Conservation (phyloP, 2,113 vertebrate genomes). For the Chaetodon auriga region DNA sequence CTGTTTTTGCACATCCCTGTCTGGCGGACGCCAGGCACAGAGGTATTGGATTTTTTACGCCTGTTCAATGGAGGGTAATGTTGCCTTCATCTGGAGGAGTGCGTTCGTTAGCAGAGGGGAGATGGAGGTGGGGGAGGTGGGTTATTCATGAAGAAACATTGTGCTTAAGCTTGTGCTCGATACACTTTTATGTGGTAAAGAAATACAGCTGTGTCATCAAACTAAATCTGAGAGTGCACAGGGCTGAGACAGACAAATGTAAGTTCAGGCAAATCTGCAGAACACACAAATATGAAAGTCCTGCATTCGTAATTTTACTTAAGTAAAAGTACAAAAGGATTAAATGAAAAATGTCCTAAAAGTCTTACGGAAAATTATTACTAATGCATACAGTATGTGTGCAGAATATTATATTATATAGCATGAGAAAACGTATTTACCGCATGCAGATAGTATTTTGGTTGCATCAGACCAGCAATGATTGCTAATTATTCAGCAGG, state of each 20-base stretch:
- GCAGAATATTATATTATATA: background rate
- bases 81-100: conserved; percentile 60
- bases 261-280: conserved; percentile 3
- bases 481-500: background rate
- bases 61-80: conserved; percentile 63
- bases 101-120: conserved; percentile 20
- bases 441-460: background rate
- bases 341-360: background rate
- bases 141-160: conserved; percentile 25
- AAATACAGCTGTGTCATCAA: conserved; percentile 31
- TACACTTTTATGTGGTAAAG: conserved; percentile 5
- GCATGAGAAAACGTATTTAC: background rate
- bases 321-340: background rate
- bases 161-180: conserved; percentile 6
- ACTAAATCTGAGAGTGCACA: background rate
- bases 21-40: conserved; percentile 48
- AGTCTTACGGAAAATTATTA: background rate
- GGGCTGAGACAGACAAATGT: background rate
- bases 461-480: background rate
- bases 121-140: background rate
- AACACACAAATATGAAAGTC: background rate
- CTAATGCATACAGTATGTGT: background rate
- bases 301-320: no score
- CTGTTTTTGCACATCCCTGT: conserved; percentile 61
- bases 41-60: conserved; percentile 63